Evolutionary conservation across 92 coral and sea anemone species (phyloP), one percentile per base, ranked within the genome.

Genomic region (Pocillopora grandis): DNA sequence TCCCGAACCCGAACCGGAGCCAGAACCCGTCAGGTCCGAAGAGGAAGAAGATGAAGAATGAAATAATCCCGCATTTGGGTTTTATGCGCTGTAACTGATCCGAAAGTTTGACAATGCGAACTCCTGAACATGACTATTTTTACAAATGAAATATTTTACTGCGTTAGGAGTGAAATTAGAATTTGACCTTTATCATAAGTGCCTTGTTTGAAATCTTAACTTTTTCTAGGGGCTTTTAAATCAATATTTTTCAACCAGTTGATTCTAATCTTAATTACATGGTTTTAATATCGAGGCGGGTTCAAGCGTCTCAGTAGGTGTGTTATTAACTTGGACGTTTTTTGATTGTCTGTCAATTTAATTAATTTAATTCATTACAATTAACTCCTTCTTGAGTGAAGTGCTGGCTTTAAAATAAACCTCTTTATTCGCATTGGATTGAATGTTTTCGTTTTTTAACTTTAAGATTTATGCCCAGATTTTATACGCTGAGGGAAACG

Each of bases 41-140:
- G 88, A 84, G 27, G 80, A 69, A 62, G 35, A 65, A 52, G 78
- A 61, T 6, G 68, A 87, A 63, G 90, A 75, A 19, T 90, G 88
- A 88, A 27, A 33, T 9, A 42, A 42, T 42, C 52, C 52, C 52
- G 52, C 8, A 13, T n/a, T 63, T 10, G 27, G 12, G 64, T 27
- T 66, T 66, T 21, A 6, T 10, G 14, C 72, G 55, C 23, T 23
- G 13, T 42, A 27, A 77, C 75, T 66, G 63, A 56, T 56, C 17
- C 75, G 83, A 49, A 66, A 79, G 83, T 67, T 23, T 49, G 62
- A n/a, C 83, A 70, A 69, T 36, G 74, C 74, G 74, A 36, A 37
- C 75, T 70, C 21, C 1, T 7, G 12, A 18, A 42, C 6, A 66
- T 0, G 37, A 13, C 70, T 31, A 66, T 52, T 36, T 70, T 70